These are phyloP conservation scores for Pammene fasciana DNA, from an alignment of 2,888 invertebrate genomes.

Conservation along the genomic window DNA sequence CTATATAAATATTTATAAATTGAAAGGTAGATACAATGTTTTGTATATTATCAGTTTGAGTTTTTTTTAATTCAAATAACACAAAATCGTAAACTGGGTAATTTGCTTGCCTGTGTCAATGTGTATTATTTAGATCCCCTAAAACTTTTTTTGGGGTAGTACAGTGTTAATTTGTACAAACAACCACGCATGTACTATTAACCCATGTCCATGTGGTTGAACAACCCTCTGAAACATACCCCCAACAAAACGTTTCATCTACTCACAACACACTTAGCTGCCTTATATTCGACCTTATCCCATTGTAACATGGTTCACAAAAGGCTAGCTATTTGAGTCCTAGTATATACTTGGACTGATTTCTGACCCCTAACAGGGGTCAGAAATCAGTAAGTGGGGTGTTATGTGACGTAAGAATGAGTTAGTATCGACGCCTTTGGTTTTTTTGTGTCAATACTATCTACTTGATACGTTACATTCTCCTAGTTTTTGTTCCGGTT, in stretches of 20 bases:
- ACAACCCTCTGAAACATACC: neutral
- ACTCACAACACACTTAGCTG: neutral
- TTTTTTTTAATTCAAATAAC: no score
- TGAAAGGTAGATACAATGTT: no score
- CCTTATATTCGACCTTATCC: neutral
- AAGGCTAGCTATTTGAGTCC: neutral
- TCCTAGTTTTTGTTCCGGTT: no score
- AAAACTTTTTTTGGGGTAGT: neutral
- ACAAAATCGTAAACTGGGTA: no score
- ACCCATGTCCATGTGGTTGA: no score
- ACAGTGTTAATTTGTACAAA: neutral
- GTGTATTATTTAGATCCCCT: no score
- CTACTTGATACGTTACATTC: no score
- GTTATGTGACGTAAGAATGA: neutral
- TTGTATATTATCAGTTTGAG: no score
- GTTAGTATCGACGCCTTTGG: neutral
- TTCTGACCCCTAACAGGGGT: no score
- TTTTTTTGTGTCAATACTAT: neutral
- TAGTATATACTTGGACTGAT: no score
- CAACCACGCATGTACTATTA: neutral
- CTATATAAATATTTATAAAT: no score
- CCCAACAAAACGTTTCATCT: neutral
- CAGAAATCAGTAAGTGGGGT: conserved; percentile 8
- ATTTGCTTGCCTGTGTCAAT: no score
- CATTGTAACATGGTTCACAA: neutral